Conservation (phyloP, 2,797 vertebrate genomes). For the Phalloptychus januarius region DNA sequence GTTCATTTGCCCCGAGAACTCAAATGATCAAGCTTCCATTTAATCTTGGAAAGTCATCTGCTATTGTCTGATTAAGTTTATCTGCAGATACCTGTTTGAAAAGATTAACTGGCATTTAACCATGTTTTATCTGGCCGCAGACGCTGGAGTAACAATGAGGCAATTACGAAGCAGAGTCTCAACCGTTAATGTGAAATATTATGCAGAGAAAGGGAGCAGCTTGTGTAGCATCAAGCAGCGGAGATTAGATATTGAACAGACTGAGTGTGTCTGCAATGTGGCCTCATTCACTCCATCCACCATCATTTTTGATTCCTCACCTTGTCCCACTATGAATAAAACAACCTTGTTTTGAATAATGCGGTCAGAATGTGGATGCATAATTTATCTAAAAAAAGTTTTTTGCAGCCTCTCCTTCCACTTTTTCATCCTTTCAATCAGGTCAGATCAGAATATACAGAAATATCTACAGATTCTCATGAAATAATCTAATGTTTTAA, state of each 20-base stretch:
- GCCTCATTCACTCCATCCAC: conserved; percentile 38
- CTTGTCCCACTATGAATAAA: conserved; percentile 67
- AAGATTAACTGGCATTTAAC: conserved; percentile 36
- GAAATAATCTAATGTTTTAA: background rate
- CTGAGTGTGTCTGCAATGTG: conserved; percentile 20
- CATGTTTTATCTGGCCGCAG: conserved; percentile 3
- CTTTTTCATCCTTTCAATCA: conserved; percentile 23
- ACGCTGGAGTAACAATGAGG: conserved; percentile 21
- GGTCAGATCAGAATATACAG: conserved; percentile 13
- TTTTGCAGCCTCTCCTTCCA: conserved; percentile 16
- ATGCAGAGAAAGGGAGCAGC: conserved; percentile 35
- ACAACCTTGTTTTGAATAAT: conserved; percentile 64
- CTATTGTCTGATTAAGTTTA: conserved; percentile 8
- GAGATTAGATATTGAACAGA: conserved; percentile 59
- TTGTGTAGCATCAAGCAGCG: conserved; percentile 10
- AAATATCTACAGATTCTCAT: background rate
- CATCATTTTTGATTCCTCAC: conserved; percentile 47
- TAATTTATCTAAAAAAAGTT: conserved; percentile 34
- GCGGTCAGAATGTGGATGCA: conserved; percentile 29
- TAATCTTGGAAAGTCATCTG: conserved; percentile 10
- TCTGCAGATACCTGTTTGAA: conserved; percentile 9
- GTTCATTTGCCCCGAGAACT: conserved; percentile 29
- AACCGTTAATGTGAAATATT: conserved; percentile 33
- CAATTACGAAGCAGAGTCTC: conserved; percentile 25
- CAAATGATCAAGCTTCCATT: conserved; percentile 43